phyloP scores from a whole-genome alignment of 2,113 vertebrate genomes.

The Campylomormyrus tamandua region DNA sequence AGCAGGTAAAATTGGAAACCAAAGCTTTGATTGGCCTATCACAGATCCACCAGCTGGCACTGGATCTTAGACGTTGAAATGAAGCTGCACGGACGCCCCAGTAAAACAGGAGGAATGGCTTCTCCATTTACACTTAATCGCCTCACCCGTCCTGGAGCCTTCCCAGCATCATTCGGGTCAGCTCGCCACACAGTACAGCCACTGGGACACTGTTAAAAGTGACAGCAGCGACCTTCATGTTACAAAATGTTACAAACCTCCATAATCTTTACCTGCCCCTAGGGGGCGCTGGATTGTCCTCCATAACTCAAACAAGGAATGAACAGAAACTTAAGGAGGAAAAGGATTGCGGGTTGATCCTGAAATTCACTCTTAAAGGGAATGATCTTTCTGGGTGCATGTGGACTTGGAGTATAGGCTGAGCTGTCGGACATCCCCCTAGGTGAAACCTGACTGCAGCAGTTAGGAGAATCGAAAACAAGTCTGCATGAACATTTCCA shows the following conservation, averaged over 20 bases:
- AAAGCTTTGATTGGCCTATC: not conserved
- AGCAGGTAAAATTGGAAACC: not conserved
- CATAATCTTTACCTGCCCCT: not conserved
- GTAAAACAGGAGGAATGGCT: not conserved
- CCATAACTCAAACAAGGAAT: not conserved
- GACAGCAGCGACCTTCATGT: not conserved
- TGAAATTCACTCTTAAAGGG: not conserved
- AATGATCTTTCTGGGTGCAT: not conserved
- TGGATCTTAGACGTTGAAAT: not conserved
- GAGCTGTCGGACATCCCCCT: slow-evolving; percentile 20
- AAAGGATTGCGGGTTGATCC: not conserved
- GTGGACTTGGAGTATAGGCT: not conserved
- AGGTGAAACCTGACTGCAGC: slow-evolving; percentile 35
- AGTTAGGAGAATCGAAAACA: not conserved
- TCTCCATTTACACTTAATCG: not conserved
- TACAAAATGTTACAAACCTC: not conserved
- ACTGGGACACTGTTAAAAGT: not conserved
- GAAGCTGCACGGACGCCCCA: not conserved
- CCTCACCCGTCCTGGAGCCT: not conserved
- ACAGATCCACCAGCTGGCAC: not conserved
- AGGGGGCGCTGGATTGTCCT: not conserved
- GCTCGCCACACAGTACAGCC: not conserved
- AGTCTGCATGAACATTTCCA: not conserved
- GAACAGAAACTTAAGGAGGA: not conserved
- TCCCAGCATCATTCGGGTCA: not conserved